These are phyloP conservation scores for Bombus sibiricus DNA, from an alignment of 1,140 invertebrate species.

Conservation along the genomic window DNA sequence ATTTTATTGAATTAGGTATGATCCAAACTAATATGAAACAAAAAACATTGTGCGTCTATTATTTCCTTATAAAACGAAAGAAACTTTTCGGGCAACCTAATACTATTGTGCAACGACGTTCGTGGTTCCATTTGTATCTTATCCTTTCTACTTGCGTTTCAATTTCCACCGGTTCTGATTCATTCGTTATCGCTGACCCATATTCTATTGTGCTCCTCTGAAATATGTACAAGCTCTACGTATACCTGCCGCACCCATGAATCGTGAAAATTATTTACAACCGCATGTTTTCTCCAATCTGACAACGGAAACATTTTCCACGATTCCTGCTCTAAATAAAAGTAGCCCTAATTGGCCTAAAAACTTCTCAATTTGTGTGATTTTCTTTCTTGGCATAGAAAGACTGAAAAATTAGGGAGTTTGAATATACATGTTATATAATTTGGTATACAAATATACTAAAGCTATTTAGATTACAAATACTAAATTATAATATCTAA, in stretches of 20 bases:
- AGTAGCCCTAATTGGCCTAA: background rate
- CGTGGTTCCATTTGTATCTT: background rate
- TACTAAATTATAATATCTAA: too few species aligned
- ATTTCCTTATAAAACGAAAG: too few species aligned
- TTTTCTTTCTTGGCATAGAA: background rate
- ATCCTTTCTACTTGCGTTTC: conserved; percentile 6
- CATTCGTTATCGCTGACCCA: conserved; percentile 34
- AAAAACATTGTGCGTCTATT: too few species aligned
- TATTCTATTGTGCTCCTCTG: conserved; percentile 19
- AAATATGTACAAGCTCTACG: conserved; percentile 6
- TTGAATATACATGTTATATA: too few species aligned
- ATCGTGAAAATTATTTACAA: background rate
- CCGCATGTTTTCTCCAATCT: too few species aligned
- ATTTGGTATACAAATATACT: too few species aligned
- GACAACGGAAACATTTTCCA: background rate
- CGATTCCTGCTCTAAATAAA: background rate
- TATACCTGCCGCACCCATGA: background rate
- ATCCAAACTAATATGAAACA: too few species aligned
- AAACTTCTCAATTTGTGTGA: background rate
- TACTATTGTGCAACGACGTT: too few species aligned
- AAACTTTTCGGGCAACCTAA: background rate
- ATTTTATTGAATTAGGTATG: too few species aligned
- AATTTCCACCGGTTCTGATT: conserved; percentile 12
- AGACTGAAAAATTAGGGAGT: background rate
- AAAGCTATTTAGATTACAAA: too few species aligned